phyloP scores from a whole-genome alignment of 1,140 invertebrate species.

The Zaprionus inermis region DNA sequence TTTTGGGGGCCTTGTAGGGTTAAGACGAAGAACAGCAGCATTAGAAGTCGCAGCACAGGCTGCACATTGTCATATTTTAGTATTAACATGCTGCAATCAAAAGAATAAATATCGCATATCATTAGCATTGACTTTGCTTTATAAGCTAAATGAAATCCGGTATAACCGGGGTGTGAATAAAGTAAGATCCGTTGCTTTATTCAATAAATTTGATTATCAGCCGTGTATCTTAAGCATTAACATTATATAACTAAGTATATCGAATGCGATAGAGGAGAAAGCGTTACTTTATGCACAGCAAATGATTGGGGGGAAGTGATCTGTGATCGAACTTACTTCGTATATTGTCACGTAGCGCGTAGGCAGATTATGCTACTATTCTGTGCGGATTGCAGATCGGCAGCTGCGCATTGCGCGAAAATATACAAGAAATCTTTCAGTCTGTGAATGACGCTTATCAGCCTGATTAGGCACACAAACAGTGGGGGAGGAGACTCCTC shows the following conservation, averaged over 20 bases:
- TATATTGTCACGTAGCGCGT: conserved; percentile 64
- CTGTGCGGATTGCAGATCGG: conserved; percentile 52
- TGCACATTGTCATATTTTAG: conserved; percentile 73
- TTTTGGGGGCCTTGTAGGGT: conserved; percentile 36
- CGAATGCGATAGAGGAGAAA: conserved; percentile 25
- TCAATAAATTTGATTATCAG: too few relatives aligned
- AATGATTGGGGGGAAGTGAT: background rate
- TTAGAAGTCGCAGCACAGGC: conserved; percentile 44
- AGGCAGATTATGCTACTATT: conserved; percentile 58
- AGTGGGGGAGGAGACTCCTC: background rate
- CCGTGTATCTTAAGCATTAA: background rate
- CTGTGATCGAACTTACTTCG: conserved; percentile 59
- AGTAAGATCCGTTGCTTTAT: background rate
- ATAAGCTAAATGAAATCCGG: conserved; percentile 4
- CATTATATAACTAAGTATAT: conserved; percentile 19
- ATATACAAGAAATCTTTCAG: background rate
- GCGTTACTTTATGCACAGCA: background rate
- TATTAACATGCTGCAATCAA: conserved; percentile 74
- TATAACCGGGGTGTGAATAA: conserved; percentile 12
- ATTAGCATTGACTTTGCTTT: conserved; percentile 20
- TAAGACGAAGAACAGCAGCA: conserved; percentile 45
- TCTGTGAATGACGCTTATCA: background rate
- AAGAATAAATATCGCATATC: conserved; percentile 19
- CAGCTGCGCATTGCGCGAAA: conserved; percentile 27
- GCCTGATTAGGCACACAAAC: background rate